Conservation (phyloP, 1,140 invertebrate genomes). For the Eubasilissa regina region DNA sequence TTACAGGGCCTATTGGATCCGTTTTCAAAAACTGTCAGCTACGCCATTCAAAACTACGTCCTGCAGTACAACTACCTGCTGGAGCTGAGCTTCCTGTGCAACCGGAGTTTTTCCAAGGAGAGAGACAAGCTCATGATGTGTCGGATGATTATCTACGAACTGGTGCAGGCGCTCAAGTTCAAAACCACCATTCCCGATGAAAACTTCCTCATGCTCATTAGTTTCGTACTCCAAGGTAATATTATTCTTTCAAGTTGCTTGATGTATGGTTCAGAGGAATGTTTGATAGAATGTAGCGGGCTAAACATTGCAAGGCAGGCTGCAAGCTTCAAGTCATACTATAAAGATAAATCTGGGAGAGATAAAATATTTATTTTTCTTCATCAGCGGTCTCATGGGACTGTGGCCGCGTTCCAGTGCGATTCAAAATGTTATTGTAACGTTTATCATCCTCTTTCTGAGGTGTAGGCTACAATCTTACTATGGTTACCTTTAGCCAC, state of each 20-base stretch:
- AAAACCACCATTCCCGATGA: constrained; percentile 94
- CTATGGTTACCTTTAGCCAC: no score
- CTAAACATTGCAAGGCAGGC: no score
- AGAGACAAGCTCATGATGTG: constrained; percentile 94
- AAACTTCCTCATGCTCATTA: constrained; percentile 93
- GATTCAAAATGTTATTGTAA: no score
- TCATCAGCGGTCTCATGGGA: no score
- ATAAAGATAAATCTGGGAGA: no score
- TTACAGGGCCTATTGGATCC: constrained; percentile 84
- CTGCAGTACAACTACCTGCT: constrained; percentile 88
- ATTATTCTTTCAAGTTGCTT: not conserved
- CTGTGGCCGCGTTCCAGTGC: no score
- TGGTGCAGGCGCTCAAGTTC: constrained; percentile 96
- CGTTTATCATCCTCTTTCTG: no score
- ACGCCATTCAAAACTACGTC: constrained; percentile 90
- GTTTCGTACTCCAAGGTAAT: constrained; percentile 83
- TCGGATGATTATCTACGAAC: constrained; percentile 91
- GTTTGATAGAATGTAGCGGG: no score
- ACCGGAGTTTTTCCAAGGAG: constrained; percentile 90
- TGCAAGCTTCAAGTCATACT: no score
- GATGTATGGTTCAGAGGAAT: not conserved
- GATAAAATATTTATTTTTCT: no score
- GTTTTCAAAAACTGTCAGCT: constrained; percentile 95
- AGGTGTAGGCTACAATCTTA: no score
- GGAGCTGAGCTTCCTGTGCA: constrained; percentile 92